These are phyloP conservation scores for Chaetophractus vellerosus DNA, from an alignment of 2,797 vertebrate species.

Conservation along the genomic window DNA sequence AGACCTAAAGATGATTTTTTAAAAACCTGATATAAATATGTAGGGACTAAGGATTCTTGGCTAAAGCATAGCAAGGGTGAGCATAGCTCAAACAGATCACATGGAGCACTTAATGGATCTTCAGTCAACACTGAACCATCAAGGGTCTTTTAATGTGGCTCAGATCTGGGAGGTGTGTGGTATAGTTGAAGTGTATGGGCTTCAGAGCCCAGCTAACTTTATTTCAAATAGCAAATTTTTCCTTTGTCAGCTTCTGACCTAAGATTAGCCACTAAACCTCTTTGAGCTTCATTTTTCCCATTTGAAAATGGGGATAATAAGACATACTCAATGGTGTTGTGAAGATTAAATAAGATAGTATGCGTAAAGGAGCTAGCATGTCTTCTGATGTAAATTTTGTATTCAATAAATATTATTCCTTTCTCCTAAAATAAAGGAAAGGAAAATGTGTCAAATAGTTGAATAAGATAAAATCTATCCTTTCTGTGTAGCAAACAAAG, in stretches of 20 bases:
- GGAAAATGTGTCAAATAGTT: not conserved
- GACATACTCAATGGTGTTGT: not conserved
- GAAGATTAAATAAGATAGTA: not conserved
- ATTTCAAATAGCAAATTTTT: not conserved
- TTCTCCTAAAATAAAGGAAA: constrained; percentile 8
- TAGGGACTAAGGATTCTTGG: not conserved
- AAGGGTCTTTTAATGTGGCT: not conserved
- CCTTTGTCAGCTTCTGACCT: not conserved
- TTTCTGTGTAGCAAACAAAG: not conserved
- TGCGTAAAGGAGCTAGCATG: not conserved
- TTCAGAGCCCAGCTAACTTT: not conserved
- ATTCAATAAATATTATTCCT: not conserved
- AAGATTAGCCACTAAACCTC: not conserved
- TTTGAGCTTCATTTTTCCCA: not conserved
- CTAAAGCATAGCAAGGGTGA: not conserved
- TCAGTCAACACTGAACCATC: not conserved
- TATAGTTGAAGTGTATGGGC: not conserved
- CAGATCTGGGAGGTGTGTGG: no score
- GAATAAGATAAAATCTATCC: not conserved
- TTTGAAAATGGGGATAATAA: not conserved
- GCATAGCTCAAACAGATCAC: not conserved
- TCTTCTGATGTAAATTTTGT: not conserved
- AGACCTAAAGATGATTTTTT: constrained; percentile 19
- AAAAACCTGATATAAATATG: not conserved
- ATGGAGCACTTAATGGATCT: not conserved